phyloP scores from a whole-genome alignment of 2,113 vertebrate species.

The Lepus europaeus region DNA sequence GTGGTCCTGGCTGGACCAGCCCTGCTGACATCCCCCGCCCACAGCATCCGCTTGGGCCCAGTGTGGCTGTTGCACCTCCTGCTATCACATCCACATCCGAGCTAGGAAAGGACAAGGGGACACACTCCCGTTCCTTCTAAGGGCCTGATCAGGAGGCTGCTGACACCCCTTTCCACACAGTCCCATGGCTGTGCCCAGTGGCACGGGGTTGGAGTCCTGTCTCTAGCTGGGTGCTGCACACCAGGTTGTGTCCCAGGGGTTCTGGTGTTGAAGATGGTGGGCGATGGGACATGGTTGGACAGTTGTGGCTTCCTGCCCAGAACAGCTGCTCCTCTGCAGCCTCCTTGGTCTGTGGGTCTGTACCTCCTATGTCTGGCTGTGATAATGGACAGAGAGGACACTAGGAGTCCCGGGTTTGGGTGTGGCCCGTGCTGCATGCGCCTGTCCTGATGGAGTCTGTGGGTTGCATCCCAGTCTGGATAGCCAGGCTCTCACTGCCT shows the following conservation, averaged over 20 bases:
- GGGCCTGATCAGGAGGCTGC: background rate
- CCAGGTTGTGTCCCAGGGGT: background rate
- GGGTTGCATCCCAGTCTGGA: too few relatives aligned
- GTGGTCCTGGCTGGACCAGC: background rate
- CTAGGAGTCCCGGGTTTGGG: background rate
- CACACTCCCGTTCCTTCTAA: background rate
- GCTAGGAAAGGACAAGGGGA: background rate
- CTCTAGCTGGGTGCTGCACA: too few relatives aligned
- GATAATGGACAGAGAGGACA: background rate
- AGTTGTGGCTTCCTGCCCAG: background rate
- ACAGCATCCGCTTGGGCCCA: rapidly evolving
- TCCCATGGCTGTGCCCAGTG: background rate
- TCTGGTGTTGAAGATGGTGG: rapidly evolving
- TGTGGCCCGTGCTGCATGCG: background rate
- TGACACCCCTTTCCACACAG: background rate
- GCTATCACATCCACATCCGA: background rate
- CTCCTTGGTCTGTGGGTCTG: background rate
- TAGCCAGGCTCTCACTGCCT: background rate
- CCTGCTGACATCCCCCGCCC: background rate
- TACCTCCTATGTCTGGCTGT: background rate
- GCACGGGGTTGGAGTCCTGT: background rate
- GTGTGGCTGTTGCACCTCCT: background rate
- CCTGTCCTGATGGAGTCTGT: background rate
- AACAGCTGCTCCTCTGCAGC: rapidly evolving
- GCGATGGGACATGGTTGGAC: background rate